Base-by-base conservation (phyloP, 2,797 vertebrate genomes). In the Clamator glandarius region DNA sequence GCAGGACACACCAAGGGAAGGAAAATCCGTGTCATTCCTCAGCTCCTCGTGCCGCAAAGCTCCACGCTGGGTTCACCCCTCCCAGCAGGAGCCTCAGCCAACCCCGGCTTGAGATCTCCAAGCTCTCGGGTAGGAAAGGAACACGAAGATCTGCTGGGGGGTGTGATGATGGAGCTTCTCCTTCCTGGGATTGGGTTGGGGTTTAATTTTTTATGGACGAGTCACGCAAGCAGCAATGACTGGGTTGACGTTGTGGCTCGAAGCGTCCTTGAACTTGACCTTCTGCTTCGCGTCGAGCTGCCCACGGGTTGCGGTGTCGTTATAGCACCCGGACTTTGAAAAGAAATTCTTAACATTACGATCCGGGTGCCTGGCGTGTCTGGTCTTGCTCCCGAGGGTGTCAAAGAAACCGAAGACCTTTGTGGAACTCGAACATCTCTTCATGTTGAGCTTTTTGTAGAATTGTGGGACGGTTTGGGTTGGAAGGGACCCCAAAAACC, bases 261-360 rank as follows among this genome's bases (percentile, higher is more conserved):
- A 39, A 62, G 15, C 12, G 14, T 19, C 35, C 39, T 48, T 51
- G 21, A 8, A 6, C n/a, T 31, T n/a, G 8, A 57, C 28, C 44
- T 48, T 23, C 18, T 12, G 35, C 39, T 75, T n/a, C 12, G 1
- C 2, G 12, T 9, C 31, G 13, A 69, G 44, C 20, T 29, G 41
- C 3, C 46, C 2, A 1, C 20, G 6, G 64, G 59, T 24, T 23
- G 46, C 12, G 21, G 21, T 23, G 46, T 48, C 24, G 46, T 48
- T 48, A 24, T 48, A 23, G 44, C 21, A 46, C 44, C 44, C 46
- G 21, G 46, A 20, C 46, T 48, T 55, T 15, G 21, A 5, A 31
- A 73, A 57, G n/a, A 3, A n/a, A 35, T 1, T 7, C 31, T 51
- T 39, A 7, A 15, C 0, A 0, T 28, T 6, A 9, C 0, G 36